phyloP scores from a whole-genome alignment of 2,888 invertebrate genomes.

The Tenodera sinensis region DNA sequence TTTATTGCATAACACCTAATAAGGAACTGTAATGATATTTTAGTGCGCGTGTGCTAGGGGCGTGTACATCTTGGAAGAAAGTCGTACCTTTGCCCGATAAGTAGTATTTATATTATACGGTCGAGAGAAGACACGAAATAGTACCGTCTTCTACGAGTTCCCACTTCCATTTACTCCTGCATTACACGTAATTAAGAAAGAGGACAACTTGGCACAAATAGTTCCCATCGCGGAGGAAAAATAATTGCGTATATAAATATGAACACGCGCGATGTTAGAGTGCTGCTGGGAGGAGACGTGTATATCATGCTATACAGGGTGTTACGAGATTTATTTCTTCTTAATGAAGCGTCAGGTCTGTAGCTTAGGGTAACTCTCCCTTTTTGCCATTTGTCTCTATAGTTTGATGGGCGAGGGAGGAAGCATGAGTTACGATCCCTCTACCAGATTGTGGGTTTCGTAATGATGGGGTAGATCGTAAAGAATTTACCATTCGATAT shows the following conservation, averaged over 20 bases:
- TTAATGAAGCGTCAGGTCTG: neutral
- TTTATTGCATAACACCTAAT: constrained; percentile 5
- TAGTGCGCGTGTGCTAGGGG: neutral
- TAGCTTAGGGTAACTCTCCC: neutral
- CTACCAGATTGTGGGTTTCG: neutral
- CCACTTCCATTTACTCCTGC: neutral
- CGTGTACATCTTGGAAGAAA: neutral
- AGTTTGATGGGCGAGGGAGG: neutral
- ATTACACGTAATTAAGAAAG: neutral
- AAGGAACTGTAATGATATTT: constrained; percentile 12
- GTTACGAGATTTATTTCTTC: neutral
- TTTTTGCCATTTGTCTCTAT: neutral
- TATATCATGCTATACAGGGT: neutral
- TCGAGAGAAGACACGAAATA: neutral
- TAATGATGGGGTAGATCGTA: neutral
- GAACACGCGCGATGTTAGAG: neutral
- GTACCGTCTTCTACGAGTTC: neutral
- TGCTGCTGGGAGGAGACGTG: neutral
- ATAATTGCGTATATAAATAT: neutral
- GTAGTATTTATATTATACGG: neutral
- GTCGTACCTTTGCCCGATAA: constrained; percentile 1
- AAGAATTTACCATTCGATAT: neutral
- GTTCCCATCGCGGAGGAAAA: neutral
- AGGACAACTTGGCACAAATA: neutral
- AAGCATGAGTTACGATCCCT: neutral